Percentiles rank a stretch among this genome's conserved stretches.
These are phyloP conservation scores for Eugnorisma glareosa DNA, from an alignment of 2,888 invertebrate species.

Conservation along the genomic window DNA sequence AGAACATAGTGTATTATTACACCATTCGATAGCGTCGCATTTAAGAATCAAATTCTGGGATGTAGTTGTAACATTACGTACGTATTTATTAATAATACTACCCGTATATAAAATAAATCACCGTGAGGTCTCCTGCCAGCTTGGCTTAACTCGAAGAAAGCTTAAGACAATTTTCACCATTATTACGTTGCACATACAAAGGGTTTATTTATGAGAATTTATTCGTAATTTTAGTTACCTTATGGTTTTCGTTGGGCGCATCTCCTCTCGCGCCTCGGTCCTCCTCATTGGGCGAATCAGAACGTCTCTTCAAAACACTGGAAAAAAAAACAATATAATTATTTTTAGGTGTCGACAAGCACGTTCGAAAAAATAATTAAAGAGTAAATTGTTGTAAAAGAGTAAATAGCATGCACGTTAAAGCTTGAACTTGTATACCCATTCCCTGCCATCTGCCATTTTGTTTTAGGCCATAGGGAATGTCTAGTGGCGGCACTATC, in stretches of 20 bases:
- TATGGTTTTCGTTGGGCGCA: slow-evolving; percentile 88
- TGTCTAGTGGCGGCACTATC: neutral
- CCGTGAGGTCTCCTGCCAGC: neutral
- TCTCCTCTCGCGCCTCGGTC: slow-evolving; percentile 90
- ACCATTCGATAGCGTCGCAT: no score
- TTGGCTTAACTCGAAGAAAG: neutral
- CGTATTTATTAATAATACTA: neutral
- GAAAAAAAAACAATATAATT: slow-evolving; percentile 18
- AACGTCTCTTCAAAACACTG: slow-evolving; percentile 86
- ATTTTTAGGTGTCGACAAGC: neutral
- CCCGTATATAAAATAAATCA: neutral
- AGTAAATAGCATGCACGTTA: neutral
- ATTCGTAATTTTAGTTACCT: slow-evolving; percentile 77
- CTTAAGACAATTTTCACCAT: neutral
- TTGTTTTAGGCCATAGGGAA: neutral
- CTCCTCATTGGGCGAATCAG: slow-evolving; percentile 92
- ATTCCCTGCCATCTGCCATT: neutral
- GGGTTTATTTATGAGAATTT: neutral
- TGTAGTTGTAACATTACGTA: neutral
- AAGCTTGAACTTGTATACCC: no score
- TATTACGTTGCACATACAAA: neutral
- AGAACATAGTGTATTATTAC: no score
- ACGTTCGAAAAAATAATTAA: neutral
- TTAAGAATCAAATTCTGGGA: no score
- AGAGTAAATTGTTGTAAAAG: neutral